Evolutionary conservation across 2,888 invertebrate species (phyloP).

Genomic region (Drosophila subsilvestris): DNA sequence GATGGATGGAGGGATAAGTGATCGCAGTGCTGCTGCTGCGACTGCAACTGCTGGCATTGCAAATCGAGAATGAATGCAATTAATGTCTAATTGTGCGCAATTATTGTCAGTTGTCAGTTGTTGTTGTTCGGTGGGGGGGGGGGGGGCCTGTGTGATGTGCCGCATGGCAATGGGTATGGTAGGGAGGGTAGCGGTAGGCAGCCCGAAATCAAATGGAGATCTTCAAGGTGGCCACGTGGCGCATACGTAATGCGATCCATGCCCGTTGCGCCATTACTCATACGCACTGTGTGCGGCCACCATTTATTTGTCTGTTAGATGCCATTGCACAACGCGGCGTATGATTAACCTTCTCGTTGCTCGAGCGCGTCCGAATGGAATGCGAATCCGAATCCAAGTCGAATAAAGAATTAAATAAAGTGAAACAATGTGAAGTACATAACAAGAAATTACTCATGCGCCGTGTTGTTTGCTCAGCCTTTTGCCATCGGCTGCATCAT

Average conservation of each 20-base stretch:
- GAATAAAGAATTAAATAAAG: slow-evolving; percentile 21
- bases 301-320: too few relatives aligned
- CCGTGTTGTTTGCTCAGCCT: slow-evolving; percentile 52
- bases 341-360: slow-evolving; percentile 65
- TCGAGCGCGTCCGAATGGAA: slow-evolving; percentile 35
- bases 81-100: slow-evolving; percentile 77
- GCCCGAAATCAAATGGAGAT: slow-evolving; percentile 15
- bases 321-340: too few relatives aligned
- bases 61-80: slow-evolving; percentile 64
- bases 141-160: slow-evolving; percentile 25
- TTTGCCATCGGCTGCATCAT: slow-evolving; percentile 44
- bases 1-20: slow-evolving; percentile 44
- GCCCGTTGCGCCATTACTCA: slow-evolving; percentile 59
- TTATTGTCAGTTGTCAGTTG: slow-evolving; percentile 56
- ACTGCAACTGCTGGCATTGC: slow-evolving; percentile 36
- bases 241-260: slow-evolving; percentile 61
- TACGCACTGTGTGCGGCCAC: slow-evolving; percentile 55
- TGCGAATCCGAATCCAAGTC: slow-evolving; percentile 5
- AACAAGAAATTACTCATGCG: slow-evolving; percentile 65
- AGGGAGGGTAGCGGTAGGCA: background rate
- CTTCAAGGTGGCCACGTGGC: slow-evolving; percentile 60
- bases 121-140: background rate
- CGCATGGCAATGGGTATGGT: slow-evolving; percentile 24
- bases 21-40: slow-evolving; percentile 48
- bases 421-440: slow-evolving; percentile 8